phyloP scores from a whole-genome alignment of 1,140 invertebrate species.

The Zaprionus inermis region DNA sequence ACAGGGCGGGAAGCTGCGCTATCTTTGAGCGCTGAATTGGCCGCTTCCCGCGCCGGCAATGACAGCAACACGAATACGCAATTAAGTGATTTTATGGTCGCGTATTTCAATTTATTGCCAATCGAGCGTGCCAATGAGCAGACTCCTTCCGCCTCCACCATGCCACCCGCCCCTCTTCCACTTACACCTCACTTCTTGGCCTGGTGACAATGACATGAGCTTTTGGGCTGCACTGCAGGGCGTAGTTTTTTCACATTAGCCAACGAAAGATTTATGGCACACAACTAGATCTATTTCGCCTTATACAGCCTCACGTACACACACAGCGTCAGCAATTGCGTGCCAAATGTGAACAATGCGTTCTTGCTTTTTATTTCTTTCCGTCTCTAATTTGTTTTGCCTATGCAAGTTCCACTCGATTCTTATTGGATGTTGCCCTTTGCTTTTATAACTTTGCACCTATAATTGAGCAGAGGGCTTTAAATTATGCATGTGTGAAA shows the following conservation, averaged over 20 bases:
- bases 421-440: too few relatives aligned
- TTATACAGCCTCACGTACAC: not conserved
- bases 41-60: conserved; percentile 43
- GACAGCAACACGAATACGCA: conserved; percentile 74
- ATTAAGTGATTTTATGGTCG: conserved; percentile 83
- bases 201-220: conserved; percentile 56
- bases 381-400: too few relatives aligned
- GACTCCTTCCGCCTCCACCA: too few relatives aligned
- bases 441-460: too few relatives aligned
- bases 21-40: conserved; percentile 47
- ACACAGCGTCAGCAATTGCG: not conserved
- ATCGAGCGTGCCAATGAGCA: conserved; percentile 61
- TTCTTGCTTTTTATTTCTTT: conserved; percentile 1
- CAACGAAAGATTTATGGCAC: conserved; percentile 68
- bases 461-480: too few relatives aligned
- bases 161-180: not conserved
- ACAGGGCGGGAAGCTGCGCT: not conserved
- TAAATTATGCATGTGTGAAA: too few relatives aligned
- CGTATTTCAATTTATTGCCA: conserved; percentile 82
- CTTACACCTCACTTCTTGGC: not conserved
- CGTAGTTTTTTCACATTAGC: conserved; percentile 69
- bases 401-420: too few relatives aligned
- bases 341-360: too few relatives aligned
- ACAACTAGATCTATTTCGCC: too few relatives aligned
- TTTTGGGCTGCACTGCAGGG: conserved; percentile 8